Base-by-base conservation (phyloP, 2,888 invertebrate species). In the Teleiodes luculella region DNA sequence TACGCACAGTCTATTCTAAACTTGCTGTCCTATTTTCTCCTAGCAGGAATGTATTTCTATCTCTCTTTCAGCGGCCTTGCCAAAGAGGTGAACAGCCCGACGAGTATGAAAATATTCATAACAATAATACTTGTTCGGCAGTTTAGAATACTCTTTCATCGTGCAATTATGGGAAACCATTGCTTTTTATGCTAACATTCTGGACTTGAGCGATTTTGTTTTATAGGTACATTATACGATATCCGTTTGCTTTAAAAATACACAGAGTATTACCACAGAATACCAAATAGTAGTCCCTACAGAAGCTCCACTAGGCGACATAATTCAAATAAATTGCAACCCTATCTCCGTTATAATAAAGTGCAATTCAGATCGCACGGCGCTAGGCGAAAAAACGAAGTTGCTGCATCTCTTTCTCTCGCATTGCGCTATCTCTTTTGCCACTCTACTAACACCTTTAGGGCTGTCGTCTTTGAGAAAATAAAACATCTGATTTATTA, bases 21-120 rank as follows among this genome's bases (percentile, higher is more conserved):
- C 52, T 47, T 31, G 33, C 52, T 20, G 35, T 53, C 37, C 53
- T 37, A 53, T 53, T 37, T 37, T 13, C 47, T 30, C 35, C 14
- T 16, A 14, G 36, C 36, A 46, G 14, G 20, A 45, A 16, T 7
- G 28, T 14, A 18, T 41, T 3, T 16, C 57, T 48, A 14, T 74
- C 72, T 69, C 65, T 59, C 24, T 73, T 64, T 52, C 51, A 51
- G 59, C 68, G 74, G 77, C 80, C 80, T 80, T 80, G 79, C 72
- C 64, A 70, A 72, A 70, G 71, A 77, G 80, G 75, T 80, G 69
- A 81, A 79, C 62, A 78, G 61, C 74, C 78, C 58, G 62, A 54
- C 53, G 48, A 60, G 61, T 68, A 64, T 67, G 65, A 66, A 72
- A 66, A 66, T 70, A 66, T 64, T 62, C 60, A 35, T 59, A 66